Percentiles rank a stretch among this genome's conserved stretches.
Conservation (phyloP, 23 tunicate species). For the Clavelina lepadiformis region DNA sequence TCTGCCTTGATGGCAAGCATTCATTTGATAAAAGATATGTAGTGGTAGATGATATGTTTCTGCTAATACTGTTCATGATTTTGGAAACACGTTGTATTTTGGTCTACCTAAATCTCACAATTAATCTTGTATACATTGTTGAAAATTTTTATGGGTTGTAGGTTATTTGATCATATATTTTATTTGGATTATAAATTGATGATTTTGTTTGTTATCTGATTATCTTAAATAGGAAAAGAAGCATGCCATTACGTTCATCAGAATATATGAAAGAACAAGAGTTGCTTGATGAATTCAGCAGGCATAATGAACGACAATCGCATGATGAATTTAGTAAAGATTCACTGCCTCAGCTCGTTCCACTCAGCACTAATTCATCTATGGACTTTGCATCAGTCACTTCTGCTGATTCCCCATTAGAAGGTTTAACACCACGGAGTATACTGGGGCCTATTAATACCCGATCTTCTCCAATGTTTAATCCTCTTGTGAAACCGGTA, state of each 20-base stretch:
- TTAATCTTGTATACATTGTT: neutral
- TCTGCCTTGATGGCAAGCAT: no score
- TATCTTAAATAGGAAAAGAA: constrained; percentile 32
- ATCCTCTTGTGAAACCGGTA: constrained; percentile 26
- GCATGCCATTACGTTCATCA: constrained; percentile 58
- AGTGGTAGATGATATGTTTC: no score
- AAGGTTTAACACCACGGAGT: constrained; percentile 13
- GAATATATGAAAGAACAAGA: constrained; percentile 23
- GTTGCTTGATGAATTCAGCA: constrained; percentile 39
- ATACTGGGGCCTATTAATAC: constrained; percentile 15
- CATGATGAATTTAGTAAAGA: neutral
- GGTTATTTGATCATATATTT: no score
- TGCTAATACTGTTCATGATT: no score
- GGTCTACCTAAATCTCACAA: neutral
- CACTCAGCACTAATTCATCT: neutral
- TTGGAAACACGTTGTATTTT: neutral
- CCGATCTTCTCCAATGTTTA: constrained; percentile 4
- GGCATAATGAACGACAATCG: neutral
- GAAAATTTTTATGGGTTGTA: no score
- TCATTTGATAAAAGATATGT: no score
- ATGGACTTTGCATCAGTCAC: neutral
- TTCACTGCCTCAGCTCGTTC: neutral
- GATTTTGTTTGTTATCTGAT: neutral
- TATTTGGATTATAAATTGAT: neutral
- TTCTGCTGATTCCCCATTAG: constrained; percentile 14